Evolutionary conservation across 2,888 invertebrate species (phyloP).

Genomic region (Argyresthia goedartella): DNA sequence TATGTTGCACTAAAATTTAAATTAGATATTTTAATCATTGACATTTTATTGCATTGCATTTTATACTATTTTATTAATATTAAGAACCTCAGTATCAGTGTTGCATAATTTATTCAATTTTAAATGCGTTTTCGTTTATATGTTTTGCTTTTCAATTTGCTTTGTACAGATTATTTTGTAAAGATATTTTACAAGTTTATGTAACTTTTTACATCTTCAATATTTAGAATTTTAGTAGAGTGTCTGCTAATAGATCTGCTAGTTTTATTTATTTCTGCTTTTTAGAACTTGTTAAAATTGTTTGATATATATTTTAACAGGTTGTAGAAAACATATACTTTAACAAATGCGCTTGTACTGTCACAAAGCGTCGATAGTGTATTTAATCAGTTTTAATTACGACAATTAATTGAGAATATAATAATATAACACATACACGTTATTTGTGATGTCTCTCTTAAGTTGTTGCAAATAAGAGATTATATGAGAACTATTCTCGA

Average conservation of each 20-base stretch:
- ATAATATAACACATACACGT: conserved; percentile 18
- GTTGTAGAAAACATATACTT: background rate
- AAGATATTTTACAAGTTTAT: background rate
- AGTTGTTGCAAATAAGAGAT: conserved; percentile 54
- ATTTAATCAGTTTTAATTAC: conserved; percentile 3
- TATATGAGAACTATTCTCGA: conserved; percentile 57
- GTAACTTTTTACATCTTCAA: background rate
- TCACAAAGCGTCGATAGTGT: conserved; percentile 23
- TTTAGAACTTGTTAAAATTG: background rate
- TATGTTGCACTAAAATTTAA: background rate
- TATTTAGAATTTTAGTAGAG: conserved; percentile 1
- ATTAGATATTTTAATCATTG: conserved; percentile 16
- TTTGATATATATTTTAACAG: background rate
- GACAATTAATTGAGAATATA: background rate
- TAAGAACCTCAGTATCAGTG: conserved; percentile 29
- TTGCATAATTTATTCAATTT: conserved; percentile 63
- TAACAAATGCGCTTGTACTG: conserved; percentile 13
- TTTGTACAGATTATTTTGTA: conserved; percentile 34
- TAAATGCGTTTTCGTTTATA: conserved; percentile 44
- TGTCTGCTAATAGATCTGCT: conserved; percentile 48
- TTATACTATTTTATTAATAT: conserved; percentile 28
- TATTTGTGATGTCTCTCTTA: conserved; percentile 47
- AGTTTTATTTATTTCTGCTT: conserved; percentile 37
- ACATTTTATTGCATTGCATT: conserved; percentile 22
- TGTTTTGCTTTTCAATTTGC: conserved; percentile 32